A percentile compares a stretch with the other conserved stretches of the same genome.
phyloP scores from a whole-genome alignment of 2,797 vertebrate species.

The Loriculus beryllinus region DNA sequence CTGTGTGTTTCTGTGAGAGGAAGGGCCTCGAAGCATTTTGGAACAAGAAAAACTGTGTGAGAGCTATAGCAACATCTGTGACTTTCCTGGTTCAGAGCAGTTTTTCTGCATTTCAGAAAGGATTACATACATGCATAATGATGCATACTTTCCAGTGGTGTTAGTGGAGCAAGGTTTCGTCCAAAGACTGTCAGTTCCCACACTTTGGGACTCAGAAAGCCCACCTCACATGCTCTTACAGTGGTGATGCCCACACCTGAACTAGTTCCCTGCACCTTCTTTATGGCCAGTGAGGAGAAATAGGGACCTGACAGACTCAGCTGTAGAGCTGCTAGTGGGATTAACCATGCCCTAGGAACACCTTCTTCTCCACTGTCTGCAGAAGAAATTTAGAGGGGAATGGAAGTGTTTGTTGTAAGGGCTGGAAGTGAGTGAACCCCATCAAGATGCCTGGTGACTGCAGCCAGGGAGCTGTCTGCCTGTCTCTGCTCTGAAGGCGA shows the following conservation, averaged over 20 bases:
- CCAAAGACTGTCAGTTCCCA: background rate
- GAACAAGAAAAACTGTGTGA: background rate
- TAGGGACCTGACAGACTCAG: rapidly evolving
- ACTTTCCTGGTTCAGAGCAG: background rate
- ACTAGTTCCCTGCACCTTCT: background rate
- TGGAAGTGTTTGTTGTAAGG: background rate
- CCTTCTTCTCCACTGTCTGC: background rate
- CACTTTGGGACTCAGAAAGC: background rate
- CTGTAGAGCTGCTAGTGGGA: background rate
- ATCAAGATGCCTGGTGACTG: background rate
- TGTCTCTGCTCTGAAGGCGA: background rate
- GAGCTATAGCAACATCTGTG: background rate
- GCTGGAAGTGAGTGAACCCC: background rate
- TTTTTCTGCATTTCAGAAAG: background rate
- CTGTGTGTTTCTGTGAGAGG: background rate
- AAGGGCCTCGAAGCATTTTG: background rate
- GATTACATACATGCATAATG: background rate
- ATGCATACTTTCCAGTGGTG: background rate
- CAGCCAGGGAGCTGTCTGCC: background rate
- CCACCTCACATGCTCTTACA: background rate
- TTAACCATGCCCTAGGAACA: background rate
- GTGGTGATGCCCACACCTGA: background rate
- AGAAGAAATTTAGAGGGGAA: background rate
- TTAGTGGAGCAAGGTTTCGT: background rate
- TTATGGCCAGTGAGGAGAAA: background rate